Conservation (phyloP, 2,113 vertebrate species). For the Colinus virginianus region DNA sequence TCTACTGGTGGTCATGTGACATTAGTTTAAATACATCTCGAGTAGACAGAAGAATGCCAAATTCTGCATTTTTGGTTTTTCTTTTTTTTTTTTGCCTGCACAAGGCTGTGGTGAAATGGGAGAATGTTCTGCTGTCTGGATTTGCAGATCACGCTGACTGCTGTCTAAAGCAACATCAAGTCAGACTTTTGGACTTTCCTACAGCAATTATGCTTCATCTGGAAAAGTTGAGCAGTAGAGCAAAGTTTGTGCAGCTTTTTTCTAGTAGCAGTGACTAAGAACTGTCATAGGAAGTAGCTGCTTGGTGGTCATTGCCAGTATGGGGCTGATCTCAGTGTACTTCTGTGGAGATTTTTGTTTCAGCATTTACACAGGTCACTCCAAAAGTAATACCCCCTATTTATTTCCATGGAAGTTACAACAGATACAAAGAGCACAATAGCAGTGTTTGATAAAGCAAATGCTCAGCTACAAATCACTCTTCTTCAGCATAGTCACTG, state of each 20-base stretch:
- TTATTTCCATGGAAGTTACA: no score
- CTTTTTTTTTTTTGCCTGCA: background rate
- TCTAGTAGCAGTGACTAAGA: background rate
- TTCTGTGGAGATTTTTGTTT: background rate
- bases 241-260: background rate
- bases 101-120: background rate
- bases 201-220: background rate
- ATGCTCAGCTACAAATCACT: no score
- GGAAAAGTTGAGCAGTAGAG: background rate
- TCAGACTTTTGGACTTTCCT: background rate
- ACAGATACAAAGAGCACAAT: no score
- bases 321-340: background rate
- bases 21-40: background rate
- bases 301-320: background rate
- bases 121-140: background rate
- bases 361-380: background rate
- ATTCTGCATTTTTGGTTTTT: background rate
- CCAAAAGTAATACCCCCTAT: no score
- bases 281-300: background rate
- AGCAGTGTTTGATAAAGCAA: no score
- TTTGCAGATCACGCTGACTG: background rate
- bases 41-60: background rate
- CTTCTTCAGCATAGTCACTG: no score
- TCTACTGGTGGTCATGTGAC: background rate
- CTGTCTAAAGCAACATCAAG: background rate